Evolutionary conservation across 2,888 invertebrate species (phyloP), one percentile per base, ranked within the genome.

Genomic region (Sisyra terminalis): DNA sequence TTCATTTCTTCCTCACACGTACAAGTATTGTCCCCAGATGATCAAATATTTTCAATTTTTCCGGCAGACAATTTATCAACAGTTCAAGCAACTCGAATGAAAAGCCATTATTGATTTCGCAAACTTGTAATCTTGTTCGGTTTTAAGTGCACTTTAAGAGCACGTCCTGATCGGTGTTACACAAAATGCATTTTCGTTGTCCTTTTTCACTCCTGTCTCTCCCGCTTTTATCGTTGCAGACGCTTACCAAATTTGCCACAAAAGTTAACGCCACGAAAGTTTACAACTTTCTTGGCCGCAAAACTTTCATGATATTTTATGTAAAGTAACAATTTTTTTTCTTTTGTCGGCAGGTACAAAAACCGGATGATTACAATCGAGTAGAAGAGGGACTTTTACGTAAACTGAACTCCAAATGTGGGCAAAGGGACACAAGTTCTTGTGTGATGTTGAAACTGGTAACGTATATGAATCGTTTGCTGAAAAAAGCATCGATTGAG

Each of bases 371-470:
- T 50, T 58, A 45, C 53, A 61, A 56, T 50, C 56, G 53, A 18
- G 54, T 68, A 50, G 87, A 87, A 61, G 83, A 83, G 49, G 70
- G 75, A 15, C 67, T 87, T 9, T 65, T 84, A 50, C 71, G 76
- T 37, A 85, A 84, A 50, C 63, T 87, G 31, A 85, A 82, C 55
- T 66, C 70, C 50, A 85, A 84, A 67, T 87, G 87, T 56, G 71
- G 76, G 3, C 75, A 80, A 49, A 71, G 78, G 42, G 86, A 87
- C 53, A 73, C 82, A 37, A 80, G 82, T 30, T 79, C 86, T 7
- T 87, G 87, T 58, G 78, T 84, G 56, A 85, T 86, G 69, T 67
- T 84, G 14, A 87, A 86, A 60, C 60, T 86, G 51, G 78, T 86
- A 31, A 78, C 81, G 13, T 86, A 85, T 58, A 82, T 86, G 63